Evolutionary conservation across 2,113 vertebrate species (phyloP), one percentile per base, ranked within the genome.

Genomic region (Miniopterus natalensis): DNA sequence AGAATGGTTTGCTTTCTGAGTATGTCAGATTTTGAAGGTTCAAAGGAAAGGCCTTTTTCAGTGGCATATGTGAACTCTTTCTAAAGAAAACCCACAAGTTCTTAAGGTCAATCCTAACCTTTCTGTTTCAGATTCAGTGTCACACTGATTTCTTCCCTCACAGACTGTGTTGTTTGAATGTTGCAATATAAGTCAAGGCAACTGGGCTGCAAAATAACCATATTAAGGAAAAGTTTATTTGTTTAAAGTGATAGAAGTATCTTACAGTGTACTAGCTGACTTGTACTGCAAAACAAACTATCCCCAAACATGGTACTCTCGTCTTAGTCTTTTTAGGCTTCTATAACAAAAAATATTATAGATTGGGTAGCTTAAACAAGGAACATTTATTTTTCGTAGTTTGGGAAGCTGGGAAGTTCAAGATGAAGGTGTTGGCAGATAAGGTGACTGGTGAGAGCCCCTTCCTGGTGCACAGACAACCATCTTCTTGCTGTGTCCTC

Each of bases 1-100:
- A 98, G 92, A 98, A 94, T 73, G 49, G 88, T 95, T 98, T 95
- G 90, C 94, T 97, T 97, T 96, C 96, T 97, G 98, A 95, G 85
- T 90, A 84, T 90, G 83, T 96, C 88, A 96, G 96, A 94, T 97
- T 97, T 84, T 49, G 91, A 86, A 90, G 83, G 94, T 96, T 97
- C 96, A 96, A 92, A 90, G 68, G 71, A 84, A 96, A 90, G 75
- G 59, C 57, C 94, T 94, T 96, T 95, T 80, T 79, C 75, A 80
- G 63, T 51, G 83, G 81, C 73, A 86, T 88, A 94, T 84, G 51
- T 83, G 84, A 93, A 92, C 73, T 95, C 96, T 95, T 95, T 90
- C 86, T 84, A 95, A 53, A 51, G 25, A 97, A 47, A 70, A 36
- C 8, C 51, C 61, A 49, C 13, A 53, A 17, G 55, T 70, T 83